Percentiles rank a stretch among this genome's conserved stretches.
Conservation (phyloP, 2,113 vertebrate species). For the Lycaon pictus region DNA sequence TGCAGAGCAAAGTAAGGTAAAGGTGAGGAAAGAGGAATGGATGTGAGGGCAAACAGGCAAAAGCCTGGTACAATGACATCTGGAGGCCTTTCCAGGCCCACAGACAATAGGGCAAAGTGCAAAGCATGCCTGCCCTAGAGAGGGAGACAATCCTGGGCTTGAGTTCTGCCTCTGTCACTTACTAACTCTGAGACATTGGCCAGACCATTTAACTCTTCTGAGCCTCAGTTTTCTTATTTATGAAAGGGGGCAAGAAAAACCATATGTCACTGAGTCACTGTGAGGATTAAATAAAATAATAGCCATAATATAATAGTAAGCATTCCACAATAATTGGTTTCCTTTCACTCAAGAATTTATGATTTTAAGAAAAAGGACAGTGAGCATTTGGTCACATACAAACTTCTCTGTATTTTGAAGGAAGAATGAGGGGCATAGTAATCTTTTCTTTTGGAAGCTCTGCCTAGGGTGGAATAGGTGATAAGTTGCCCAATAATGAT, state of each 20-base stretch:
- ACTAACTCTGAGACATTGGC: not conserved
- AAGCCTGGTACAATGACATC: not conserved
- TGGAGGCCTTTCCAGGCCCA: not conserved
- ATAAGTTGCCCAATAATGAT: not conserved
- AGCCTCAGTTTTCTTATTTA: not conserved
- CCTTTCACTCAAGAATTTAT: not conserved
- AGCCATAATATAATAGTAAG: not conserved
- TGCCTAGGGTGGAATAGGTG: not conserved
- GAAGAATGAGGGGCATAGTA: not conserved
- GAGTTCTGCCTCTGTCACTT: not conserved
- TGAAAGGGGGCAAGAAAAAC: not conserved
- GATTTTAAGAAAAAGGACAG: slow-evolving; percentile 28
- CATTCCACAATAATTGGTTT: not conserved
- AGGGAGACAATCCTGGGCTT: not conserved
- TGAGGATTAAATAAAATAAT: slow-evolving; percentile 32
- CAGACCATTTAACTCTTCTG: not conserved
- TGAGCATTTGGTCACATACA: not conserved
- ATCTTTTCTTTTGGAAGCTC: slow-evolving; percentile 11
- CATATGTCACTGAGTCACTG: not conserved
- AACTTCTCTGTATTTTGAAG: not conserved
- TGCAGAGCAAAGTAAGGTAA: not conserved
- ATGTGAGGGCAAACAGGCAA: not conserved
- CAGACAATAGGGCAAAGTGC: not conserved
- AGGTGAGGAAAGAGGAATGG: not conserved
- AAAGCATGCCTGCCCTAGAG: not conserved